Percentiles rank a stretch among this genome's conserved stretches.
phyloP scores from a whole-genome alignment of 2,113 vertebrate species.

The Ceyx melanurus region DNA sequence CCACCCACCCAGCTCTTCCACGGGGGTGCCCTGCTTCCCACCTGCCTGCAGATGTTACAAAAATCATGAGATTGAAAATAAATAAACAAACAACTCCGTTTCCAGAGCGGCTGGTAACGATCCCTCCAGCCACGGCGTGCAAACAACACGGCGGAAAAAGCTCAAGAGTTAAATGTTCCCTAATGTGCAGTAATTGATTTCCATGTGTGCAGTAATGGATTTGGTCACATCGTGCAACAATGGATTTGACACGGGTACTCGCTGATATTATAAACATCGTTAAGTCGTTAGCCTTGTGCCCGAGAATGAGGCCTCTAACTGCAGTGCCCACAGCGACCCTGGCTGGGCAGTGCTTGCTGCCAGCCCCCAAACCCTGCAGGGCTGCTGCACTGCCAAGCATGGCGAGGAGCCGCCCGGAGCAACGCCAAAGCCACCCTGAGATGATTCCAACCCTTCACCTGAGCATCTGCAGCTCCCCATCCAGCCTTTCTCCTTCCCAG shows the following conservation, averaged over 20 bases:
- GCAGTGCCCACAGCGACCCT: neutral
- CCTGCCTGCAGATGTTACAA: neutral
- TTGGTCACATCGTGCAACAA: slow-evolving; percentile 53
- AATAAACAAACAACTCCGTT: neutral
- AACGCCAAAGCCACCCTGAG: rapidly evolving
- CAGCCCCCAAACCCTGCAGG: neutral
- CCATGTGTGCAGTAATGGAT: slow-evolving; percentile 58
- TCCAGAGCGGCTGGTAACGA: slow-evolving; percentile 38
- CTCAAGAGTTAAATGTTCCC: slow-evolving; percentile 62
- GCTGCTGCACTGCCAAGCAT: neutral
- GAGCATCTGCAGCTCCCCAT: neutral
- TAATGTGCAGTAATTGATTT: slow-evolving; percentile 74
- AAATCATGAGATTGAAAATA: neutral
- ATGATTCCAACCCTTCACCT: too few relatives aligned
- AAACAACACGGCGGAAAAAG: slow-evolving; percentile 53
- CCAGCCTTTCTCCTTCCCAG: neutral
- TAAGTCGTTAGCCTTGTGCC: neutral
- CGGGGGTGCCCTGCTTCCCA: rapidly evolving
- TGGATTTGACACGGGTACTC: slow-evolving; percentile 65
- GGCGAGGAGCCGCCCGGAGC: rapidly evolving
- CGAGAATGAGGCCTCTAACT: neutral
- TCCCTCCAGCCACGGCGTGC: neutral
- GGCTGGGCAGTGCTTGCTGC: neutral
- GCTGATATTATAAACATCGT: slow-evolving; percentile 54
- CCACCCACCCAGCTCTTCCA: rapidly evolving